Evolutionary conservation across 2,113 vertebrate species (phyloP).

Genomic region (Calidris pygmaea): DNA sequence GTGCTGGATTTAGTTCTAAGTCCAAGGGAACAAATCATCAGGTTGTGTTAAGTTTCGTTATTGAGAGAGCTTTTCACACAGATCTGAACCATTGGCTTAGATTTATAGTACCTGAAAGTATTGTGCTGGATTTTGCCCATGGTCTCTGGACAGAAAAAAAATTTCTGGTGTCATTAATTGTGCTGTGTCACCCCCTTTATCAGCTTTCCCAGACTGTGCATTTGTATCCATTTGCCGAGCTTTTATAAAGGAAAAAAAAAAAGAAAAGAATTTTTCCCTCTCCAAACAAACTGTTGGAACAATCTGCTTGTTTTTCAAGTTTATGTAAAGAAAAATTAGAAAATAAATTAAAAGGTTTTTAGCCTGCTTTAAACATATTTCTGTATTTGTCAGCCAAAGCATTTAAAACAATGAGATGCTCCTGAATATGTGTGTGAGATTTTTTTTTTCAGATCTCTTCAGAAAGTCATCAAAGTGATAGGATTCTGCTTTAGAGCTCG

Average conservation of each 20-base stretch:
- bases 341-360: background rate
- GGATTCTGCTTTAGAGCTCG: background rate
- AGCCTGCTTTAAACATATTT: background rate
- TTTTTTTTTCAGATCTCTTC: background rate
- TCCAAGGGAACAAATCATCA: conserved; percentile 1
- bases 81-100: conserved; percentile 11
- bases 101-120: conserved; percentile 4
- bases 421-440: background rate
- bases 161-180: conserved; percentile 5
- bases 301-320: background rate
- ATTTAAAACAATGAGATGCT: background rate
- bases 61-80: conserved; percentile 20
- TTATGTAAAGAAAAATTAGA: background rate
- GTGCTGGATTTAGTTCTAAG: background rate
- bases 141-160: background rate
- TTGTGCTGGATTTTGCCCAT: conserved; percentile 8
- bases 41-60: conserved; percentile 15
- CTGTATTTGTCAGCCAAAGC: background rate
- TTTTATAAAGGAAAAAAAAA: background rate
- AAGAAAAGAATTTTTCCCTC: background rate
- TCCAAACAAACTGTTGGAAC: background rate
- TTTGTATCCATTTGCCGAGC: conserved; percentile 33
- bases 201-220: background rate
- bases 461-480: fast-evolving
- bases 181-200: conserved; percentile 13